Percentiles rank a stretch among this genome's conserved stretches.
Evolutionary conservation across 2,888 invertebrate species (phyloP).

Genomic region (Trissolcus japonicus): DNA sequence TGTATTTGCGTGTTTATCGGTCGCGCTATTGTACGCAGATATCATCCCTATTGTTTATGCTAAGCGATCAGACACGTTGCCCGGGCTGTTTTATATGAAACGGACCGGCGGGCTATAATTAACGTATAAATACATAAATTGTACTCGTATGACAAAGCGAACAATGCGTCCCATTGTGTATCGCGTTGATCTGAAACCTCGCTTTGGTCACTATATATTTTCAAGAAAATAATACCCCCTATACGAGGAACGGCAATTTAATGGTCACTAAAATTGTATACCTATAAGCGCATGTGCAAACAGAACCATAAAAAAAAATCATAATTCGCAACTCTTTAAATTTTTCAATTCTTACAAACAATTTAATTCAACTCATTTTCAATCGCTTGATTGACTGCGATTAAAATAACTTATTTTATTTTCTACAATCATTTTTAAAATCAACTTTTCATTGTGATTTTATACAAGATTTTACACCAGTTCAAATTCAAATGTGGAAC

Average conservation of each 20-base stretch:
- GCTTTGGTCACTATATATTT: constrained; percentile 12
- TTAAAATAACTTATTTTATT: no score
- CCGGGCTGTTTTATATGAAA: constrained; percentile 60
- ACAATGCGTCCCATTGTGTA: constrained; percentile 46
- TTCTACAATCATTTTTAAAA: no score
- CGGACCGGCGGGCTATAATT: constrained; percentile 56
- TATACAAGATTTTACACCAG: no score
- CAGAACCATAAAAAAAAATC: not conserved
- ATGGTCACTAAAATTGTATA: no score
- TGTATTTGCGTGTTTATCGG: constrained; percentile 25
- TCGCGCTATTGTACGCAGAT: constrained; percentile 65
- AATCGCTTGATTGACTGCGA: no score
- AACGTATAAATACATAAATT: constrained; percentile 55
- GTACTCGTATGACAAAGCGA: constrained; percentile 48
- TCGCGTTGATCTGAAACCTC: constrained; percentile 32
- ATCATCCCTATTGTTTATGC: constrained; percentile 67
- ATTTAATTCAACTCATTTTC: no score
- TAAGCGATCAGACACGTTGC: constrained; percentile 65
- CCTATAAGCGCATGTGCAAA: no score
- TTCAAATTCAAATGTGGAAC: not conserved
- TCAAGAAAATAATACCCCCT: constrained; percentile 15
- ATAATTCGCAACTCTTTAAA: no score
- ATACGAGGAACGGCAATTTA: no score
- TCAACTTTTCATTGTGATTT: no score
- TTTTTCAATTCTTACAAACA: no score